Evolutionary conservation across 2,888 invertebrate species (phyloP), one percentile per base, ranked within the genome.

Genomic region (Physocephala rufipes): DNA sequence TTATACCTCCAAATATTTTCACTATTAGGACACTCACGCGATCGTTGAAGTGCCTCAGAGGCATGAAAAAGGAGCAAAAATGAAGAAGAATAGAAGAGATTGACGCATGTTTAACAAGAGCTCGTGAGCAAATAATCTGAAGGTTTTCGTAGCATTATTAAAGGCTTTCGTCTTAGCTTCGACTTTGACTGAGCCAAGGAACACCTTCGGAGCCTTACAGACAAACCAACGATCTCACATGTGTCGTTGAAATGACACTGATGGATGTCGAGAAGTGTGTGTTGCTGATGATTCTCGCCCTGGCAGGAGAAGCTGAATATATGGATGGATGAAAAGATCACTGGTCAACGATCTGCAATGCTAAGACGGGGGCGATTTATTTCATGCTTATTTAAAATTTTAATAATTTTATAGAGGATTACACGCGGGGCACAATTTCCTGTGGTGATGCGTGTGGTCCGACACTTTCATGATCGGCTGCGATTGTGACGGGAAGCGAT

Each of bases 1-100:
- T 70, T 62, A 70, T 58, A 15, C 58, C 55, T 70, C 70, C 28
- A 64, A 70, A 70, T 70, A 70, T 70, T 70, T 64, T 24, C 12
- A 64, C 51, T 24, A 70, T 61, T 61, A 68, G n/a, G 19, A 66
- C 26, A 9, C 1, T 4, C 30, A n/a, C n/a, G 2, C 9, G 43
- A 19, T 21, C 16, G 7, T 16, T 19, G 43, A 45, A 62, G 24
- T 4, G 45, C 2, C 36, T 45, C n/a, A 24, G 16, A 47, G 58
- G 15, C 4, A 16, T 2, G 15, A 51, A 16, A 21, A 21, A 7
- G 21, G 55, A 55, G 55, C 51, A 19, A 21, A 51, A 16, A 16
- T 16, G n/a, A 16, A 47, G 16, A 21, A 51, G 12, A 16, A 45
- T 15, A 9, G 21, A 24, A 36, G 9, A 1, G 51, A 30, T 19